These are phyloP conservation scores for Pseudomyrmex dendroicus DNA, from an alignment of 1,140 invertebrate species.

Conservation along the genomic window DNA sequence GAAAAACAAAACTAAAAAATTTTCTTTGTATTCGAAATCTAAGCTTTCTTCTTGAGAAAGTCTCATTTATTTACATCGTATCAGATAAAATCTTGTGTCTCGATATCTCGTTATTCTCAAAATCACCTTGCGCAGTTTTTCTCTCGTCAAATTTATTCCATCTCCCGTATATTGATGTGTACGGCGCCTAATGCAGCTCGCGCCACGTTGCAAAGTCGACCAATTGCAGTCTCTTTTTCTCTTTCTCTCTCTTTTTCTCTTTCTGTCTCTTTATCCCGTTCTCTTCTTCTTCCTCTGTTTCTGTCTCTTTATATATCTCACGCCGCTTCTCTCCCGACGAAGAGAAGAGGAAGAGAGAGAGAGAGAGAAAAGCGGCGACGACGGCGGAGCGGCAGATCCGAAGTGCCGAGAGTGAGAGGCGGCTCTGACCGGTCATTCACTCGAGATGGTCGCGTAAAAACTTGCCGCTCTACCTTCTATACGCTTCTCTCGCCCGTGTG, in stretches of 20 bases:
- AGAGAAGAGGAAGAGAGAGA: constrained; percentile 22
- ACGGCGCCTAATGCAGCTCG: constrained; percentile 65
- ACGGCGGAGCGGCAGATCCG: constrained; percentile 35
- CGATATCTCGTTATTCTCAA: constrained; percentile 12
- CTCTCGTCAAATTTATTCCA: too few species aligned
- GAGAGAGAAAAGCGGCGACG: constrained; percentile 46
- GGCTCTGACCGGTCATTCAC: constrained; percentile 83
- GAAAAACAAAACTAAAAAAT: too few species aligned
- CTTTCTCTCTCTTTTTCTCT: not conserved
- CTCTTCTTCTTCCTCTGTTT: constrained; percentile 5
- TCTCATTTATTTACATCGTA: not conserved
- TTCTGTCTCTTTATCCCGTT: not conserved
- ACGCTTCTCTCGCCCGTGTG: constrained; percentile 57
- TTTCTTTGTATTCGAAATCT: too few species aligned
- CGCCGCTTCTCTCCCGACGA: constrained; percentile 30
- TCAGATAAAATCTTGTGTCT: not conserved
- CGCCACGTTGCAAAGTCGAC: constrained; percentile 58
- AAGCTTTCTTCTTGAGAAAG: too few species aligned
- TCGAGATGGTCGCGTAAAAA: constrained; percentile 78
- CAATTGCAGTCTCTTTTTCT: constrained; percentile 43
- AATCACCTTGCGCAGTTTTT: constrained; percentile 3
- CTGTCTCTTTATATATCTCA: constrained; percentile 33
- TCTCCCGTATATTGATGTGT: constrained; percentile 30
- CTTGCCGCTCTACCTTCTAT: constrained; percentile 73
- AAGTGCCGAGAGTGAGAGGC: constrained; percentile 77